Evolutionary conservation across 2,888 invertebrate genomes (phyloP), one percentile per base, ranked within the genome.

Genomic region (Leptopilina drosophilae): DNA sequence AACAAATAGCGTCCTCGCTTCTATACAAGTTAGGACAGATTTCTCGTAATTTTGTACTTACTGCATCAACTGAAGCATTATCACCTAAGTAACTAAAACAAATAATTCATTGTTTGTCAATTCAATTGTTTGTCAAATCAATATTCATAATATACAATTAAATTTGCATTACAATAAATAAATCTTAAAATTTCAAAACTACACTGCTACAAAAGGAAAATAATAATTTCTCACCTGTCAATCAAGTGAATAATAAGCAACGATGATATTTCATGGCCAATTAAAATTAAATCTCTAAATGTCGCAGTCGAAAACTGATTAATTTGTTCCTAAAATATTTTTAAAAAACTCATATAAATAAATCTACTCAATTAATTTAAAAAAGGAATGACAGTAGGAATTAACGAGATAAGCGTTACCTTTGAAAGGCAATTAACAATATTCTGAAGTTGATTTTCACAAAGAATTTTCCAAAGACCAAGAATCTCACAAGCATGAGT

Each of bases 1-100:
- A 97, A 87, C 97, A 98, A 12, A 97, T 96, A 5, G 98, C 99
- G 92, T 99, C 99, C 93, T 99, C 99, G 87, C 95, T 95, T 83
- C 97, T 95, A 91, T 98, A 99, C 42, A 99, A 93, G 85, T 96
- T 96, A 0, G 99, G 99, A 89, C 99, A 99, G 1, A 97, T 94
- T 87, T 98, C 96, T 69, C 98, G 94, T 78, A 99, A 92, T 89
- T 96, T 96, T 40, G 94, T 93, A 81, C 98, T 98, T 82, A 99
- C 97, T 0, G 97, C 95, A 90, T 98, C 97, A 2, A 98, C 97
- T 1, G 97, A 97, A 0, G 99, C 98, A 90, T 98, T 98, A 91
- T 99, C 99, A 79, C 96, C 96, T 20, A 99, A 93, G 92, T 99
- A 99, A 80, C 97, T 93, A 79, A 12, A 53, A 33, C 2, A 26